Evolutionary conservation across 2,113 vertebrate species (phyloP), one percentile per base, ranked within the genome.

Genomic region (Misgurnus mizolepis): DNA sequence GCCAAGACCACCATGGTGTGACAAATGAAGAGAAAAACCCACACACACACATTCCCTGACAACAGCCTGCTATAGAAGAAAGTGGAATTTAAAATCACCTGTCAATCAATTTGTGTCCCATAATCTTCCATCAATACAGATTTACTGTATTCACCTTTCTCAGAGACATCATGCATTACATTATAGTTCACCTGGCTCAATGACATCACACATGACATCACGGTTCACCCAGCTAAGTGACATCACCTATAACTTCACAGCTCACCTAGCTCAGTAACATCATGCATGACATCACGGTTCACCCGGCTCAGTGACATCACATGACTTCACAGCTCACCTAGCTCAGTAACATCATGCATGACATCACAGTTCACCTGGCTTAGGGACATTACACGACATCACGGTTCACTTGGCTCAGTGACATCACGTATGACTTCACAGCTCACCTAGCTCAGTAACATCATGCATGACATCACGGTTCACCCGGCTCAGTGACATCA

Each of bases 1-100:
- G 68, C 62, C 64, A 62, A 45, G 75, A 75, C 74, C 64, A 78
- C 75, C 68, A 81, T 43, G 49, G 55, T 67, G 45, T 74, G 53
- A 60, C 50, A 68, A 70, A 80, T 69, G 58, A 70, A 69, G 34
- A 73, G 74, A 47, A 72, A 45, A 40, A 69, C 67, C 6, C 6
- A 43, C 62, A 50, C n/a, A 68, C 45, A 58, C 60, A 66, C 27
- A 73, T 58, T 70, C 22, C 27, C 53, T 72, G 8, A 47, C 12
- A 61, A 47, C 12, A 47, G 22, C 6, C 18, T 68, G n/a, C 67
- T 27, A 39, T 43, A 39, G 10, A 73, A 41, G 5, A 45, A 7
- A 47, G 7, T 12, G 3, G 56, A 62, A 47, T 61, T 53, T 50
- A 7, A 34, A 53, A n/a, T 11, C 43, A 67, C 47, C 66, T 8